Conservation (phyloP, 2,113 vertebrate genomes). For the Microcebus ravelobensis region DNA sequence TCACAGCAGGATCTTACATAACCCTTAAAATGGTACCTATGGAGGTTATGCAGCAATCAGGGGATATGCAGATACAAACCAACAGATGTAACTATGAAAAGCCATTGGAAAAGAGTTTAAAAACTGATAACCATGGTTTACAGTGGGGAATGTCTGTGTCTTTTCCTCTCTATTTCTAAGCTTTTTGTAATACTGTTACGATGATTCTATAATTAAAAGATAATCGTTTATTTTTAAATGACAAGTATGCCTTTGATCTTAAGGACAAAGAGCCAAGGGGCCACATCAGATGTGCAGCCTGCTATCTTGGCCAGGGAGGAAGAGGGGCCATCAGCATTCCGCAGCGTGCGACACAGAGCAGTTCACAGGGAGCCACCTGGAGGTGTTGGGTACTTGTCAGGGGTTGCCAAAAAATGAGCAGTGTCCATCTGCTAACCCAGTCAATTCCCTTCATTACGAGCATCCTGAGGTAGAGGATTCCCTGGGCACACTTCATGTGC, state of each 20-base stretch:
- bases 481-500: background rate
- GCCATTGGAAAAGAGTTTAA: background rate
- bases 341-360: conserved; percentile 38
- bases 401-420: conserved; percentile 75
- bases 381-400: conserved; percentile 65
- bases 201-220: background rate
- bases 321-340: background rate
- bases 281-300: background rate
- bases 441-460: conserved; percentile 67
- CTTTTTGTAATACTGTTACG: background rate
- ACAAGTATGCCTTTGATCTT: background rate
- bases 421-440: conserved; percentile 80
- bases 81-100: background rate
- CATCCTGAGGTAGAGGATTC: conserved; percentile 56
- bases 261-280: background rate
- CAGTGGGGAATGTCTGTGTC: background rate
- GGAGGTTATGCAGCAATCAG: background rate
- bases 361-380: conserved; percentile 74
- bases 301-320: background rate
- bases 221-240: background rate
- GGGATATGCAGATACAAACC: background rate
- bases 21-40: background rate
- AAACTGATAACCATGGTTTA: background rate
- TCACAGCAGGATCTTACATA: background rate
- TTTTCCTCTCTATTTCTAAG: background rate